A percentile compares a stretch with the other conserved stretches of the same genome.
These are phyloP conservation scores for Bombus huntii DNA, from an alignment of 1,140 invertebrate species.

Conservation along the genomic window DNA sequence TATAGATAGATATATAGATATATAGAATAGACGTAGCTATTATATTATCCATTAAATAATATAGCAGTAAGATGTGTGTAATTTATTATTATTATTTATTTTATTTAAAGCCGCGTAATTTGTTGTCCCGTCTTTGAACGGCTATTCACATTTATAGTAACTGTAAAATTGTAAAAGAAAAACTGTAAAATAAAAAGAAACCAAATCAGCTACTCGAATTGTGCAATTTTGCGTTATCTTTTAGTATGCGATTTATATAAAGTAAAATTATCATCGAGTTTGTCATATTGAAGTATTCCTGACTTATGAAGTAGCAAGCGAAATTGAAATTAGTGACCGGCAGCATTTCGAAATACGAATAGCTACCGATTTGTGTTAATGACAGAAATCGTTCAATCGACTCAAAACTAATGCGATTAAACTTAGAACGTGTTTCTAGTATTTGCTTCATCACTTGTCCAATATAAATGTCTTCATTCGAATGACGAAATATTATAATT, in stretches of 20 bases:
- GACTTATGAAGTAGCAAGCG: neutral
- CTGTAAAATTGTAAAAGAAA: too few species aligned
- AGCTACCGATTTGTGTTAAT: neutral
- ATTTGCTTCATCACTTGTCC: neutral
- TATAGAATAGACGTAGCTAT: too few species aligned
- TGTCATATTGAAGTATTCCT: neutral
- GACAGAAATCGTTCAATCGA: slow-evolving; percentile 42
- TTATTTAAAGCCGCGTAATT: too few species aligned
- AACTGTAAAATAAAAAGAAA: too few species aligned
- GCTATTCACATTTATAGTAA: too few species aligned
- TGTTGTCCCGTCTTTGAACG: too few species aligned
- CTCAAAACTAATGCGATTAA: slow-evolving; percentile 46
- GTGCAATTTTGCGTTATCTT: neutral
- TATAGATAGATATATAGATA: too few species aligned
- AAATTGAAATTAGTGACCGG: neutral
- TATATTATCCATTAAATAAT: too few species aligned
- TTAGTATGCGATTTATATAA: neutral
- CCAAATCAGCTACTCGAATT: too few species aligned
- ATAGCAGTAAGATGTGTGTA: too few species aligned
- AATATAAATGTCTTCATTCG: neutral
- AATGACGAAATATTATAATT: neutral
- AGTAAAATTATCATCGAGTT: neutral
- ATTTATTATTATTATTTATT: too few species aligned
- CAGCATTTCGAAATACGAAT: neutral
- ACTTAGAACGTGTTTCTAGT: neutral